These are phyloP conservation scores for Trachops cirrhosus DNA, from an alignment of 2,797 vertebrate species.

Conservation along the genomic window DNA sequence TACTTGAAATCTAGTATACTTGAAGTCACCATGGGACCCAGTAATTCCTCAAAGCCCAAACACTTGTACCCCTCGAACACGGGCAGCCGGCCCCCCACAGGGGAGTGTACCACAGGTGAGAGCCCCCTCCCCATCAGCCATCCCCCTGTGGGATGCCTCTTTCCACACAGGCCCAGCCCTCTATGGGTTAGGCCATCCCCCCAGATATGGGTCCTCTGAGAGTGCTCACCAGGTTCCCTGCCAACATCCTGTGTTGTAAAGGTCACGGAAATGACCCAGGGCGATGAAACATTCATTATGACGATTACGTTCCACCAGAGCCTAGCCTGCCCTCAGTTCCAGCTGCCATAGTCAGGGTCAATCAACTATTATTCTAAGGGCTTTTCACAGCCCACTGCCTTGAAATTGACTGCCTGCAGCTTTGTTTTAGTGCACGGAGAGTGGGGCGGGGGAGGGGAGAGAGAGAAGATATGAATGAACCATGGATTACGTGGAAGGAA, in stretches of 20 bases:
- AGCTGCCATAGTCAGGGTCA: constrained; percentile 81
- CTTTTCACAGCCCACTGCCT: constrained; percentile 81
- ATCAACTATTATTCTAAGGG: constrained; percentile 83
- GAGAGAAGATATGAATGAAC: background rate
- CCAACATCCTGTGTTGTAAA: constrained; percentile 57
- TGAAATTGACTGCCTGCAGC: constrained; percentile 80
- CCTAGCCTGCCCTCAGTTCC: constrained; percentile 69
- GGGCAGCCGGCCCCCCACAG: accelerated
- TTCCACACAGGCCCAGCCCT: no score
- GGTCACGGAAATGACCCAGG: constrained; percentile 75
- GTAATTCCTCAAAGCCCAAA: background rate
- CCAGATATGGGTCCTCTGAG: background rate
- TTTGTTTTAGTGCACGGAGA: constrained; percentile 70
- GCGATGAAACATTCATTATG: constrained; percentile 67
- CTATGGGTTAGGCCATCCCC: background rate
- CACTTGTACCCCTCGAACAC: accelerated
- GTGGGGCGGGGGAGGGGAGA: background rate
- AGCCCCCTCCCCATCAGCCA: accelerated
- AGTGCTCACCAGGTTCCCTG: background rate
- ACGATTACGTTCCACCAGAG: constrained; percentile 49
- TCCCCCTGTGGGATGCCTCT: no score
- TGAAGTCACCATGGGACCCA: background rate
- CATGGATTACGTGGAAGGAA: background rate
- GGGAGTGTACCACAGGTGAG: background rate
- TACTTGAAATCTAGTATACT: background rate